Base-by-base conservation (phyloP, 2,113 vertebrate species). In the Myxocyprinus asiaticus region DNA sequence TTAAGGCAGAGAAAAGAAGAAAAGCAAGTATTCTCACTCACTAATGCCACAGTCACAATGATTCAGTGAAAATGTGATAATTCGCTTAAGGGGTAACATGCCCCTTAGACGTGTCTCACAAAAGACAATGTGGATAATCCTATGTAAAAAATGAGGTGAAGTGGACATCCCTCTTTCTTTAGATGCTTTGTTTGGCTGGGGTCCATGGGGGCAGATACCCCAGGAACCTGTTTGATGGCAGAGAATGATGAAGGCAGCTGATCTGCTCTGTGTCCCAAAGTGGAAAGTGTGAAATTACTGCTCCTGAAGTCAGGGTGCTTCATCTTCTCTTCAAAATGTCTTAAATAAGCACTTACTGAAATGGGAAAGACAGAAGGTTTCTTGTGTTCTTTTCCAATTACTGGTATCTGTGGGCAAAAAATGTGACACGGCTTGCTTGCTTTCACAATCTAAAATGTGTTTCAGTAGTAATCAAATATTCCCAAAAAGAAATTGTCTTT, bases 101-200 rank as follows among this genome's bases (percentile, higher is more conserved):
- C 45, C 67, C 50, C 66, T 48, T 2, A 42, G 56, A 56, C 48
- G n/a, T 33, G 66, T 48, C 45, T 64, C 43, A 75, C 77, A 85
- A n/a, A n/a, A n/a, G n/a, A n/a, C 81, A 86, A 85, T 85, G 81
- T 71, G 79, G 81, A 33, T 80, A 59, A 77, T 71, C 17, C 47
- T 59, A 14, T 53, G 67, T 66, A 55, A 45, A 67, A 51, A 76
- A 68, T 68, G 66, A 69, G 65, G 83, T 79, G 71, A 71, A 81
- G 70, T 63, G 65, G 48, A 11, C 12, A 6, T 15, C 48, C 65
- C 65, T 47, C 14, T 51, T 56, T 67, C 74, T 58, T 78, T 47
- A 58, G 14, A 55, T 55, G 63, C 67, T 76, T 50, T 78, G 76
- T 82, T 50, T 69, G 63, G 22, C n/a, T 17, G 9, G 33, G 48